Evolutionary conservation across 2,797 vertebrate species (phyloP).

Genomic region (Thaleichthys pacificus): DNA sequence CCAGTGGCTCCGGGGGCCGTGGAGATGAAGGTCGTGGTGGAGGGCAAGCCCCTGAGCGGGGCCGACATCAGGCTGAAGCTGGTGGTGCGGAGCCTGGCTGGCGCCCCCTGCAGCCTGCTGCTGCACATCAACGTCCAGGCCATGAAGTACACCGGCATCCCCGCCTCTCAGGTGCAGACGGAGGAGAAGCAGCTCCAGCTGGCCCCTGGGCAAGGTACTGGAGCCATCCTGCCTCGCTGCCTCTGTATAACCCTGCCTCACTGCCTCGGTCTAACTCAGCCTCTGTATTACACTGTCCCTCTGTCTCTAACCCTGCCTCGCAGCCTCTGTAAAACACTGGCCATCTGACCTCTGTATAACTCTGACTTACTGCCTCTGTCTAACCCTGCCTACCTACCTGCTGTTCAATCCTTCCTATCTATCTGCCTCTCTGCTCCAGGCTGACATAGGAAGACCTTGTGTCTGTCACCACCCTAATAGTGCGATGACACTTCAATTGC

Average conservation of each 20-base stretch:
- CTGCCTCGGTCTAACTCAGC: no score
- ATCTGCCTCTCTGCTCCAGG: no score
- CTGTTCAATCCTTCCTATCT: no score
- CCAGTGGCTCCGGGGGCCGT: background rate
- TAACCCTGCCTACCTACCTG: no score
- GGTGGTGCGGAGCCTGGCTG: conserved; percentile 56
- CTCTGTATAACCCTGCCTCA: background rate
- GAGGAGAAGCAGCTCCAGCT: conserved; percentile 57
- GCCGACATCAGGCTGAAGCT: conserved; percentile 65
- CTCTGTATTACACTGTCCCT: background rate
- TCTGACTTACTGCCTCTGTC: no score
- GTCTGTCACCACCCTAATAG: no score
- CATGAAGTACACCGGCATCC: conserved; percentile 68
- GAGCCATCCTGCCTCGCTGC: no score
- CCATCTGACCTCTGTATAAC: background rate
- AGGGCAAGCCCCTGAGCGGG: conserved; percentile 48
- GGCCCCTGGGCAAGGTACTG: conserved; percentile 56
- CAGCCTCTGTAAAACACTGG: background rate
- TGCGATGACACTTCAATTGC: background rate
- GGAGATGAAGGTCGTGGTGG: conserved; percentile 26
- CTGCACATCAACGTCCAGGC: conserved; percentile 68
- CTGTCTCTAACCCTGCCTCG: background rate
- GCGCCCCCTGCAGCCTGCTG: conserved; percentile 43
- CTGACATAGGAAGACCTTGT: no score
- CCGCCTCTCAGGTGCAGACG: conserved; percentile 54